A percentile compares a stretch with the other conserved stretches of the same genome.
Conservation (phyloP, 2,113 vertebrate species). For the Hymenochirus boettgeri region DNA sequence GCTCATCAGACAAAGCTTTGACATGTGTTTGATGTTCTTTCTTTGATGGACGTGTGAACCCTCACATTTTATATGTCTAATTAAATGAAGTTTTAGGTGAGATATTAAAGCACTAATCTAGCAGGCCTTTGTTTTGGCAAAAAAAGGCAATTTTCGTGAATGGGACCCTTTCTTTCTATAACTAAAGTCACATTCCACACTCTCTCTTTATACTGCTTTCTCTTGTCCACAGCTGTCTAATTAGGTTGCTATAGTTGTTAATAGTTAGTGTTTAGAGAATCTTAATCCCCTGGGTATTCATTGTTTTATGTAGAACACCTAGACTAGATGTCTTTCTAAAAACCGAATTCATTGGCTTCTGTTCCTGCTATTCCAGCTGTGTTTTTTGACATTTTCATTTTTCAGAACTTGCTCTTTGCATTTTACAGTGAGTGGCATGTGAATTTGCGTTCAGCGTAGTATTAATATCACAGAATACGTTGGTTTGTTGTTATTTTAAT, state of each 20-base stretch:
- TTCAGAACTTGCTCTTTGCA: neutral
- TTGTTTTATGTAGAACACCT: conserved; percentile 56
- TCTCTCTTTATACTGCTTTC: conserved; percentile 58
- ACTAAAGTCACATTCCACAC: conserved; percentile 38
- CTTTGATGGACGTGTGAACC: conserved; percentile 11
- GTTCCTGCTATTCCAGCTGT: neutral
- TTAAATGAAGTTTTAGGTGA: conserved; percentile 37
- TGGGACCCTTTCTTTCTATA: conserved; percentile 57
- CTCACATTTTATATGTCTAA: conserved; percentile 34
- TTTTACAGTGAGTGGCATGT: neutral
- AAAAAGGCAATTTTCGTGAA: conserved; percentile 64
- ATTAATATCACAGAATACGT: too few relatives aligned
- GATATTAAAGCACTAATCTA: neutral
- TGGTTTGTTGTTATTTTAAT: too few relatives aligned
- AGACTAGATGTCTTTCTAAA: conserved; percentile 58
- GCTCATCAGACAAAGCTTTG: conserved; percentile 4
- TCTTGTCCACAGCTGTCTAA: conserved; percentile 69
- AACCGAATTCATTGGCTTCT: neutral
- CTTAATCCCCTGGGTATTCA: conserved; percentile 57
- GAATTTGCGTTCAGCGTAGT: too few relatives aligned
- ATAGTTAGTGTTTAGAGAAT: conserved; percentile 58
- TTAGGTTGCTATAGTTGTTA: conserved; percentile 67
- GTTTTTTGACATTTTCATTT: neutral
- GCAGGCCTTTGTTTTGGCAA: neutral
- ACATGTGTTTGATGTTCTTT: conserved; percentile 7